phyloP scores from a whole-genome alignment of 1,140 invertebrate genomes.

The Drosophila murphyi region DNA sequence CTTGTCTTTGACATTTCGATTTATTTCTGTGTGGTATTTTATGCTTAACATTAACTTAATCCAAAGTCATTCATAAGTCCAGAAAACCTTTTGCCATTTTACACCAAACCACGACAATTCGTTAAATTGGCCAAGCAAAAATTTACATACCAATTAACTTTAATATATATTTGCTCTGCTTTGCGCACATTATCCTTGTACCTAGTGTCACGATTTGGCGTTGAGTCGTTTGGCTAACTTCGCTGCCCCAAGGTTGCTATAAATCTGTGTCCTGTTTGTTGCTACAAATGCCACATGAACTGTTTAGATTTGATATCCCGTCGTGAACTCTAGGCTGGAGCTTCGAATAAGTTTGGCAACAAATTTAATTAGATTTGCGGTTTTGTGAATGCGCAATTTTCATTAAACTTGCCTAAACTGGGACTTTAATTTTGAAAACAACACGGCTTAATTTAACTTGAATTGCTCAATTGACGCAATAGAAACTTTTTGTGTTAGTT shows the following conservation, averaged over 20 bases:
- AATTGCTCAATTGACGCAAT: slow-evolving; percentile 3
- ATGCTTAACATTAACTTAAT: no score
- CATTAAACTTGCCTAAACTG: slow-evolving; percentile 8
- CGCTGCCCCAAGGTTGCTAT: slow-evolving; percentile 20
- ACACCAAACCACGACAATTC: slow-evolving; percentile 21
- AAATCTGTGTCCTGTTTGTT: slow-evolving; percentile 41
- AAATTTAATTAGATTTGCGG: slow-evolving; percentile 52
- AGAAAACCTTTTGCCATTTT: neutral
- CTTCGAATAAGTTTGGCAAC: slow-evolving; percentile 20
- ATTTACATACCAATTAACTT: slow-evolving; percentile 77
- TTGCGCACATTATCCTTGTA: slow-evolving; percentile 31
- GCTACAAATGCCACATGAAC: slow-evolving; percentile 39
- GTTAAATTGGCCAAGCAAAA: slow-evolving; percentile 55
- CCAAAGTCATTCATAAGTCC: neutral
- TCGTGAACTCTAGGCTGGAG: slow-evolving; percentile 14
- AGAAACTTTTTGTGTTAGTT: neutral
- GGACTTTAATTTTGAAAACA: slow-evolving; percentile 1
- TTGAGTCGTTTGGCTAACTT: neutral
- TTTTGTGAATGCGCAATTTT: slow-evolving; percentile 14
- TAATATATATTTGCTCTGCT: slow-evolving; percentile 66
- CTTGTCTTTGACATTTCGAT: no score
- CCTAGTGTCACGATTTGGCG: slow-evolving; percentile 25
- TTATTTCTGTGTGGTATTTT: no score
- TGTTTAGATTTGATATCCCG: slow-evolving; percentile 14
- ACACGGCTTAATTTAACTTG: slow-evolving; percentile 2